Base-by-base conservation (phyloP, 2,113 vertebrate species). In the Serranochromis macrocephalus region DNA sequence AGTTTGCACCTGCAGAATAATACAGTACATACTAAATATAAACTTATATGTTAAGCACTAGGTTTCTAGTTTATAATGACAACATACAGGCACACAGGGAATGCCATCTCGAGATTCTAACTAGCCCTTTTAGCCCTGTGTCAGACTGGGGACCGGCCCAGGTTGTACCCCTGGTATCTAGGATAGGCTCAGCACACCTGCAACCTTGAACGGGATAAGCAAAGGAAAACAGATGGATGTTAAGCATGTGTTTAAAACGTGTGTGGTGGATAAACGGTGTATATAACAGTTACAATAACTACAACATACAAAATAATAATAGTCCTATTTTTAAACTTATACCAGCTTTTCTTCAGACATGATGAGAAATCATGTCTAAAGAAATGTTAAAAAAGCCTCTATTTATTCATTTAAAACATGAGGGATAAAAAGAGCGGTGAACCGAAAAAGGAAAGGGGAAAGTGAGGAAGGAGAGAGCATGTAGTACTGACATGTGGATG, bases 401-500 rank as follows among this genome's bases (percentile, higher is more conserved):
- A 45, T 29, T 58, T 45, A 61, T 49, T 45, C n/a, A 51, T 49
- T 49, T 80, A 33, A 61, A 63, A 85, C 1, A 40, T 13, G n/a
- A 19, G 24, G 83, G 45, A 31, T 45, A 45, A 57, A 17, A 40
- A n/a, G 49, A 12, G 49, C 24, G n/a, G 5, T 36, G 24, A 36
- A 61, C 29, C 19, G 68, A 55, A 78, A 38, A 40, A 33, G 12
- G 47, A 26, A 45, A n/a, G 26, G 16, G 26, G 47, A 45, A 53
- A 84, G 49, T 10, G 19, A 38, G 68, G 78, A 86, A 71, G 42
- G 61, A 87, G 68, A 54, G 63, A 2, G 7, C 42, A 1, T 38
- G 29, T 61, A 71, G 61, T 91, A 54, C 47, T 86, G 40, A 84
- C 57, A 71, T 92, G 24, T 71, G 82, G 80, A 89, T 58, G 83